These are phyloP conservation scores for Argentina silus DNA, from an alignment of 2,797 vertebrate species.

Conservation along the genomic window DNA sequence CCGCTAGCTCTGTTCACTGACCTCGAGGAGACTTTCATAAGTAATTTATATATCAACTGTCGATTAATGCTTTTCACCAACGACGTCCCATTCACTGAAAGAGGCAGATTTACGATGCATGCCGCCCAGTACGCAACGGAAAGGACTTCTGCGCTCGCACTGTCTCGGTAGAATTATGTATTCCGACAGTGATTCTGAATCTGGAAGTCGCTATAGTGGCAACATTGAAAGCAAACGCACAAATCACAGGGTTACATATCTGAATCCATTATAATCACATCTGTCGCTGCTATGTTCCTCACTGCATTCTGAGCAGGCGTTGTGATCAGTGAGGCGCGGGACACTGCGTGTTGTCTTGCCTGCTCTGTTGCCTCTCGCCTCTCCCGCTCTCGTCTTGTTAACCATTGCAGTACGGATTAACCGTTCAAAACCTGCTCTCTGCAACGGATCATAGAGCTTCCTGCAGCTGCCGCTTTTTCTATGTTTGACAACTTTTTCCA, in stretches of 20 bases:
- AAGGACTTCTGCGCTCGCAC: not conserved
- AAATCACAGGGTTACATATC: not conserved
- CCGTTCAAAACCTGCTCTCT: too few relatives aligned
- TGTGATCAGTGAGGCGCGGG: not conserved
- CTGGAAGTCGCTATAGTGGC: not conserved
- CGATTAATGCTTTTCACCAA: conserved; percentile 44
- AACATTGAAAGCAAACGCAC: not conserved
- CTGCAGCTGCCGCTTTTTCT: too few relatives aligned
- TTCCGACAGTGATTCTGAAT: not conserved
- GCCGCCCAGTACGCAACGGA: conserved; percentile 31
- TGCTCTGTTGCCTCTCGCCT: not conserved
- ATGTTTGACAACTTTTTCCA: too few relatives aligned
- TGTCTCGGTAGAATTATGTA: not conserved
- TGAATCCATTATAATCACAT: not conserved
- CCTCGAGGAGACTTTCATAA: conserved; percentile 70
- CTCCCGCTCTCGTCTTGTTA: not conserved
- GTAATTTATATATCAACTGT: conserved; percentile 65
- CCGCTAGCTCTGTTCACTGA: conserved; percentile 72
- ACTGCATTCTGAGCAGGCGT: not conserved
- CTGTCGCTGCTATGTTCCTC: not conserved
- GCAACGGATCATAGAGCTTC: too few relatives aligned
- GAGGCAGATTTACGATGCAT: conserved; percentile 27
- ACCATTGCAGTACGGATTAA: too few relatives aligned
- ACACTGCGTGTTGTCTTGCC: not conserved
- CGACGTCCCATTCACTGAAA: conserved; percentile 22